A percentile compares a stretch with the other conserved stretches of the same genome.
Conservation (phyloP, 2,797 vertebrate species). For the Muraenolepis orangiensis region DNA sequence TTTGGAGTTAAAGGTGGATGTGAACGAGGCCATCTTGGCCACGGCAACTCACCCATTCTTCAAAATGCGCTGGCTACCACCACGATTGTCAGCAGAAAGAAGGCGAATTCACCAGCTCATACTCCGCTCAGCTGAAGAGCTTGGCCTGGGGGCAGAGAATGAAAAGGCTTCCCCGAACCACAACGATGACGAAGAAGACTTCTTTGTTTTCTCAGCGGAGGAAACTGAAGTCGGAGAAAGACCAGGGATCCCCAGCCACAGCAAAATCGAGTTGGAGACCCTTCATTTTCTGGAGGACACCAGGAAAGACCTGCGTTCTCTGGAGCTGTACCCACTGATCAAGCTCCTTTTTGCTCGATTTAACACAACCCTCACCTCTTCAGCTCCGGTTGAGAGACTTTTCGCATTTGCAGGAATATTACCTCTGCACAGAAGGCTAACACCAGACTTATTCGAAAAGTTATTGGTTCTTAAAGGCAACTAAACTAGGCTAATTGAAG, state of each 20-base stretch:
- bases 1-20: conserved; percentile 9
- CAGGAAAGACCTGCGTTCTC: not conserved
- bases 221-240: not conserved
- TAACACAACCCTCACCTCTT: not conserved
- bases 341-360: not conserved
- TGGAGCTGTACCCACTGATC: not conserved
- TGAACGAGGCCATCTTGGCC: conserved; percentile 10
- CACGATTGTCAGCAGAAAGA: conserved; percentile 5
- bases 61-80: conserved; percentile 10
- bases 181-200: not conserved
- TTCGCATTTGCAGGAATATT: not conserved
- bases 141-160: conserved; percentile 11
- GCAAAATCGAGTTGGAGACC: not conserved
- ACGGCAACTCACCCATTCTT: conserved; percentile 1
- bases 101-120: conserved; percentile 14
- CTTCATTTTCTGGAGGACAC: too few relatives aligned
- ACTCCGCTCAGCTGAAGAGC: conserved; percentile 19
- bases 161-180: not conserved
- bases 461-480: too few relatives aligned
- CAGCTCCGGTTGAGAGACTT: not conserved
- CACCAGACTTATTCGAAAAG: not conserved
- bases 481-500: not conserved
- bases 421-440: not conserved
- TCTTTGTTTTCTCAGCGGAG: not conserved
- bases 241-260: not conserved